Percentiles rank a stretch among this genome's conserved stretches.
phyloP scores from a whole-genome alignment of 1,140 invertebrate species.

The Drosophila sproati region DNA sequence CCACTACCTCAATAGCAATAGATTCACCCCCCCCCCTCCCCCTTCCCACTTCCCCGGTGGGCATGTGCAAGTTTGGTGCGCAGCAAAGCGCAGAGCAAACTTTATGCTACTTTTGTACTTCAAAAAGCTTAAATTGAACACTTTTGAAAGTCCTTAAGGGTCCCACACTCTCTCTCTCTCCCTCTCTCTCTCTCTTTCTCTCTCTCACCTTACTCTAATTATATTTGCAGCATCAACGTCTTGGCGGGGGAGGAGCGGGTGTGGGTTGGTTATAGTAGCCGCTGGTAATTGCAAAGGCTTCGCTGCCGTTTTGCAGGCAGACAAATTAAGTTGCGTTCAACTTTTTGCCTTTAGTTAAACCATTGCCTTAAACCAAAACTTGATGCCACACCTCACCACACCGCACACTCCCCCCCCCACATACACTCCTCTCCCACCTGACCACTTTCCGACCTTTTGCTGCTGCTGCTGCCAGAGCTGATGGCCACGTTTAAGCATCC shows the following conservation, averaged over 20 bases:
- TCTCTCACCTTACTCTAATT: neutral
- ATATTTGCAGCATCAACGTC: neutral
- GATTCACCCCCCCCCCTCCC: neutral
- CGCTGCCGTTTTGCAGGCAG: constrained; percentile 50
- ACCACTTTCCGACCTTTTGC: neutral
- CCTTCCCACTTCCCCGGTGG: neutral
- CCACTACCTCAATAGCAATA: neutral
- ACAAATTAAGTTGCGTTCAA: constrained; percentile 71
- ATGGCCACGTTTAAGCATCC: constrained; percentile 32
- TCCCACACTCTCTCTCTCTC: constrained; percentile 8
- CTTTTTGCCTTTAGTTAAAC: constrained; percentile 10
- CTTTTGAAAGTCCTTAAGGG: constrained; percentile 78
- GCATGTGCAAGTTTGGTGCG: constrained; percentile 52
- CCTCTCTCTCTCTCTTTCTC: neutral
- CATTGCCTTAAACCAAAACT: neutral
- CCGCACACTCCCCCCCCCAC: too few relatives aligned
- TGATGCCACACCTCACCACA: too few relatives aligned
- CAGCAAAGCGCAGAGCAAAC: constrained; percentile 70
- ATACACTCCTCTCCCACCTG: too few relatives aligned
- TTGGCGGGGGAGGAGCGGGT: neutral
- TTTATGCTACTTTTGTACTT: constrained; percentile 73
- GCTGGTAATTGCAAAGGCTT: constrained; percentile 72
- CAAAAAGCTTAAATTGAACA: constrained; percentile 78
- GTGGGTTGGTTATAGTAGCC: neutral
- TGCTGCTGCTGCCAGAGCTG: constrained; percentile 2